These are phyloP conservation scores for Calycopis cecrops DNA, from an alignment of 1,140 invertebrate species.

Conservation along the genomic window DNA sequence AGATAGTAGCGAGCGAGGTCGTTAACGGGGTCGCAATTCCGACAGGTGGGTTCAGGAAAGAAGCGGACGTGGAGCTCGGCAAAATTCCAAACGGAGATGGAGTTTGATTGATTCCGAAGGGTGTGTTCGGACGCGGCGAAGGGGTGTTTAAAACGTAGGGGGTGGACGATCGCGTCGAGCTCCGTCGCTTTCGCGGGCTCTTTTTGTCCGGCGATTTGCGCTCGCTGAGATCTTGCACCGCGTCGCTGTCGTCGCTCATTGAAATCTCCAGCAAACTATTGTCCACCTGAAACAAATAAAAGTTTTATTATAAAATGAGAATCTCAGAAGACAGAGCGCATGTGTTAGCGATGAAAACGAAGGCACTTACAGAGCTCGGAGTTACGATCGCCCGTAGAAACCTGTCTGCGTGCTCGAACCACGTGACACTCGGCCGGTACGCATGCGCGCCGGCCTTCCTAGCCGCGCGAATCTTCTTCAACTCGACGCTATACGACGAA, in stretches of 20 bases:
- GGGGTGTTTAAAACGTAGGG: conserved; percentile 70
- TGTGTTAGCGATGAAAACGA: conserved; percentile 42
- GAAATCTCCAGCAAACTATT: conserved; percentile 61
- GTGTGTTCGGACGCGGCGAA: conserved; percentile 60
- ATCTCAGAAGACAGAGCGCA: conserved; percentile 29
- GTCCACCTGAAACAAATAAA: conserved; percentile 56
- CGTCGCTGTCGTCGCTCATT: conserved; percentile 67
- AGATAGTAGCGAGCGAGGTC: conserved; percentile 60
- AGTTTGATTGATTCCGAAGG: conserved; percentile 53
- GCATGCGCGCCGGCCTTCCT: conserved; percentile 68
- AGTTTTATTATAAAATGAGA: conserved; percentile 30
- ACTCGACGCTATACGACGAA: conserved; percentile 69
- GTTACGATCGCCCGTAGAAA: conserved; percentile 72
- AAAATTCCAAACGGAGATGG: conserved; percentile 56
- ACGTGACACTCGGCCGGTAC: conserved; percentile 72
- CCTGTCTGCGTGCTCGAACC: conserved; percentile 73
- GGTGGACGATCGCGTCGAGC: conserved; percentile 59
- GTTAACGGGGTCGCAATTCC: conserved; percentile 62
- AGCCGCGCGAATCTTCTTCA: conserved; percentile 72
- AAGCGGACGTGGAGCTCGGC: conserved; percentile 45
- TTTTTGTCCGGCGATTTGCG: conserved; percentile 66
- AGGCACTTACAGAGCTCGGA: conserved; percentile 66
- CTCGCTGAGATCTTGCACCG: conserved; percentile 62
- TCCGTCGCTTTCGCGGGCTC: conserved; percentile 63
- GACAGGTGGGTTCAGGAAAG: conserved; percentile 61